Conservation (phyloP, 2,113 vertebrate genomes). For the Silurus meridionalis region DNA sequence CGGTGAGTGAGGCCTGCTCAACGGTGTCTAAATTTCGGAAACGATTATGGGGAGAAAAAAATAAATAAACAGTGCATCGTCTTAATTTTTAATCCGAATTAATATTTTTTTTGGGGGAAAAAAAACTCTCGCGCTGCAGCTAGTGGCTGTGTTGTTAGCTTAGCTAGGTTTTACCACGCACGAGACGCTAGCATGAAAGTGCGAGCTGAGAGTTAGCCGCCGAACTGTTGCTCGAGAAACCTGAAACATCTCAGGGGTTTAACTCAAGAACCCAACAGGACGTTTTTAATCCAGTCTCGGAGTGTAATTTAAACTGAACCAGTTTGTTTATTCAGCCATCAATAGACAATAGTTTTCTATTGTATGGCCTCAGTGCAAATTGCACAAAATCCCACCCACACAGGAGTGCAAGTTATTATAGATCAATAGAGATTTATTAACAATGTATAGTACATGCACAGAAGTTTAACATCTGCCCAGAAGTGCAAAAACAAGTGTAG, state of each 20-base stretch:
- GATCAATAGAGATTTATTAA: no score
- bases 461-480: no score
- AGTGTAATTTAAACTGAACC: neutral
- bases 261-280: no score
- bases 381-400: neutral
- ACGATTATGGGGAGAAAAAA: no score
- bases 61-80: neutral
- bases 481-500: no score
- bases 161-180: neutral
- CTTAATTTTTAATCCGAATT: neutral
- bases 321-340: neutral
- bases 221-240: no score
- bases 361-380: neutral
- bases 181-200: neutral
- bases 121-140: no score
- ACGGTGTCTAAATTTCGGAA: neutral
- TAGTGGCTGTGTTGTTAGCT: neutral
- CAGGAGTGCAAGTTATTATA: neutral
- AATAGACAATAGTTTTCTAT: neutral
- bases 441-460: no score
- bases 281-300: no score
- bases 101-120: no score
- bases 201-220: neutral
- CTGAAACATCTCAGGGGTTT: no score
- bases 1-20: conserved; percentile 43